A percentile compares a stretch with the other conserved stretches of the same genome.
These are phyloP conservation scores for Neodiprion fabricii DNA, from an alignment of 1,140 invertebrate species.

Conservation along the genomic window DNA sequence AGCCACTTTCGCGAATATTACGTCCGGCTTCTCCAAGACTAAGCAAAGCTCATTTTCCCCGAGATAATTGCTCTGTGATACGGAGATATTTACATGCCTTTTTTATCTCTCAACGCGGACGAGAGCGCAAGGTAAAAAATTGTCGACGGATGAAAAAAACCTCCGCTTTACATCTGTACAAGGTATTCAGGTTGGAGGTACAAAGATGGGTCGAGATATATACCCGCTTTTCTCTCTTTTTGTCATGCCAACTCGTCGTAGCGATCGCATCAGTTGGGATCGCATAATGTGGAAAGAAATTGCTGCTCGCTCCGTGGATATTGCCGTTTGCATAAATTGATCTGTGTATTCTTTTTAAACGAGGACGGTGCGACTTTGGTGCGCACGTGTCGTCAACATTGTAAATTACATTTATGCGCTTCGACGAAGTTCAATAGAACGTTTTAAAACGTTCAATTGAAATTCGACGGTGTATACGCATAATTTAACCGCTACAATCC, in stretches of 20 bases:
- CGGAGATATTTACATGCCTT: conserved; percentile 31
- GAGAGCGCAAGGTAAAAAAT: no score
- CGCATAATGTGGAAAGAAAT: neutral
- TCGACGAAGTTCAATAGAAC: neutral
- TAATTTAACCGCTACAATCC: no score
- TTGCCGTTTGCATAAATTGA: neutral
- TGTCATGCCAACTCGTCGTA: neutral
- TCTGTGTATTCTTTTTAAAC: neutral
- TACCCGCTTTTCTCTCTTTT: neutral
- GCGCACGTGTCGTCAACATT: neutral
- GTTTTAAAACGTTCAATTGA: neutral
- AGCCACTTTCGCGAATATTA: conserved; percentile 9
- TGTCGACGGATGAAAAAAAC: no score
- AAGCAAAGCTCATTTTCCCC: conserved; percentile 52
- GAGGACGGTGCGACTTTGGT: neutral
- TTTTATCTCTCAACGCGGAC: no score
- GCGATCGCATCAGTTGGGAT: neutral
- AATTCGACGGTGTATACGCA: neutral
- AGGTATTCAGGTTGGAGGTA: no score
- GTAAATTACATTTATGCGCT: neutral
- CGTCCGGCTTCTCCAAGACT: conserved; percentile 20
- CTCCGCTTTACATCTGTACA: no score
- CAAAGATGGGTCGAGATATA: no score
- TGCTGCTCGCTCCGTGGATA: neutral
- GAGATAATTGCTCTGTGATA: conserved; percentile 55